Evolutionary conservation across 2,888 invertebrate genomes (phyloP), one percentile per base, ranked within the genome.

Genomic region (Eupeodes luniger): DNA sequence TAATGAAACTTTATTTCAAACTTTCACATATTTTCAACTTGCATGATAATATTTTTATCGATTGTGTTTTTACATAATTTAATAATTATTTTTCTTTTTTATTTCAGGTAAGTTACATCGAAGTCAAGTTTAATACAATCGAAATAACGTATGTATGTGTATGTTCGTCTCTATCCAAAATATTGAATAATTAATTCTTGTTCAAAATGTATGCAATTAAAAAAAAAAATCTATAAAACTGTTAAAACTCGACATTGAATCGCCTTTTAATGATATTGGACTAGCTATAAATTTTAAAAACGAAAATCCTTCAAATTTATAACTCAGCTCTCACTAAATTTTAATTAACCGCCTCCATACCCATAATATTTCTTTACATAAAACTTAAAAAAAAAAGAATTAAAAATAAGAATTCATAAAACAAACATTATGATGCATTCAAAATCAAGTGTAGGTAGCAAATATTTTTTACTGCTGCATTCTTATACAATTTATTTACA

Each of bases 91-190:
- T 66, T 14, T 40, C 19, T 40, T 12, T 44, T 40, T 47, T 5
- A 6, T 76, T 76, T 47, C 16, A 77, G 76, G 76, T 77, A 66
- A 77, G 76, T 66, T 57, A 64, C 44, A 64, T 19, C 19, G 44
- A 27, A 5, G 59, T 36, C 34, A 59, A 59, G 59, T 36, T 59
- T 1, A 36, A 59, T 14, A 59, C 9, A 57, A 10, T 11, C 0
- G 5, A 40, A 40, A 40, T 7, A 40, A 40, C 27, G 27, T 27
- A 27, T 27, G 27, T 40, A 40, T 27, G 27, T 40, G 5, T 36
- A 36, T 40, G 40, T 40, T 27, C 3, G 2, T 27, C 2, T 27
- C 0, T 40, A 5, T 9, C 40, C 40, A 40, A 40, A 27, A 27
- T 27, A 3, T 27, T 27, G 27, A 27, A 27, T 27, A 2, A 27